A percentile compares a stretch with the other conserved stretches of the same genome.
phyloP scores from a whole-genome alignment of 1,140 invertebrate genomes.

The Zaprionus gabonicus region DNA sequence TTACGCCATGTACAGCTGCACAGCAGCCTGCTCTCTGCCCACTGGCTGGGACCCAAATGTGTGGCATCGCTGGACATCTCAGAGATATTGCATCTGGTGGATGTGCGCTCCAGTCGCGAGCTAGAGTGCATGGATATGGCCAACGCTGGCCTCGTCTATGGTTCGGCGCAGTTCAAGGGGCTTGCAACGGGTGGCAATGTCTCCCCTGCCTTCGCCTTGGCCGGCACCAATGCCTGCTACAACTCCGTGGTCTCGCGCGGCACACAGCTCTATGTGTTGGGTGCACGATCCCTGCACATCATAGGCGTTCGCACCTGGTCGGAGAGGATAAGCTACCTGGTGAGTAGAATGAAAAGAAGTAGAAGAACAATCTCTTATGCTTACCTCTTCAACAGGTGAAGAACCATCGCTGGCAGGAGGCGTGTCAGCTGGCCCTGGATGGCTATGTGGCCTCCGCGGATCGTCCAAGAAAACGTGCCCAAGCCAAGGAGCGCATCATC shows the following conservation, averaged over 20 bases:
- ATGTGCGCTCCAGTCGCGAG: conserved; percentile 94
- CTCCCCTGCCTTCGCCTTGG: conserved; percentile 86
- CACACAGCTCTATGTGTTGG: conserved; percentile 93
- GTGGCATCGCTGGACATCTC: conserved; percentile 93
- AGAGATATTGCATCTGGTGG: conserved; percentile 94
- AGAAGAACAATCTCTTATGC: not conserved
- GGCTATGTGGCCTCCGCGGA: conserved; percentile 76
- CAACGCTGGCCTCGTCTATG: conserved; percentile 94
- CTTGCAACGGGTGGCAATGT: conserved; percentile 89
- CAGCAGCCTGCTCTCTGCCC: conserved; percentile 90
- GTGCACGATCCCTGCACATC: conserved; percentile 92
- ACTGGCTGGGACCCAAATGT: conserved; percentile 95
- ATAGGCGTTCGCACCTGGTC: conserved; percentile 93
- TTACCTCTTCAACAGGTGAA: conserved; percentile 82
- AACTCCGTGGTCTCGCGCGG: conserved; percentile 94
- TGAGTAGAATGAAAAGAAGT: not conserved
- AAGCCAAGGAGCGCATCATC: conserved; percentile 81
- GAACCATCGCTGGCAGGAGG: conserved; percentile 88
- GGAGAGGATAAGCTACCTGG: conserved; percentile 90
- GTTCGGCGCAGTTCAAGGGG: conserved; percentile 97
- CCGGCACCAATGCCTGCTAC: conserved; percentile 94
- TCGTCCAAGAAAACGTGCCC: conserved; percentile 67
- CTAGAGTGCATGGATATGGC: conserved; percentile 93
- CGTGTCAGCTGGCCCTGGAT: conserved; percentile 85
- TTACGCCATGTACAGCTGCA: conserved; percentile 89